Evolutionary conservation across 2,113 vertebrate species (phyloP), one percentile per base, ranked within the genome.

Genomic region (Mormyrus lacerda): DNA sequence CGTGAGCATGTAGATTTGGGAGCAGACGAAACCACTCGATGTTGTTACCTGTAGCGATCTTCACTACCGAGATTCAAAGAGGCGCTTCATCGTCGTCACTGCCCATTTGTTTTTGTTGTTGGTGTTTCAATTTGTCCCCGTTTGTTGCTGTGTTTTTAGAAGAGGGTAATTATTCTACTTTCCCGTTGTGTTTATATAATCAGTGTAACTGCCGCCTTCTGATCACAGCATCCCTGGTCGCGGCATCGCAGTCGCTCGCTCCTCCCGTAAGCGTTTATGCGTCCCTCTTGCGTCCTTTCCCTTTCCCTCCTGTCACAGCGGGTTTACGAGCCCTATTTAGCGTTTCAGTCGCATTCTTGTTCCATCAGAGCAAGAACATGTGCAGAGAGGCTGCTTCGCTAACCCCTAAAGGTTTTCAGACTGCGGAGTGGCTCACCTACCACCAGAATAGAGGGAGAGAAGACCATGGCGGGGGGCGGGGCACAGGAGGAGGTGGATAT

Each of bases 341-440:
- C 45, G 61, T 27, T 47, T 73, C 27, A 31, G n/a, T n/a, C 45
- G 31, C 27, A 65, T 51, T 79, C 61, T 31, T 44, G 83, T 90
- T 76, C 31, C 89, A 47, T 17, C 48, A 47, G 61, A 87, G 58
- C 31, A 87, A 39, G 8, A 45, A 17, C 89, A 39, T 88, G 35
- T 76, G 89, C 47, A 53, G 84, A 27, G 89, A 87, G n/a, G 84
- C 88, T 87, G 58, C 48, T 89, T 88, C 92, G 73, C 93, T 92
- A 92, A 92, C 93, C 93, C 93, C 92, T 93, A 87, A 91, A 79
- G 87, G 90, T 86, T 95, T 84, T 91, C 94, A 94, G n/a, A 94
- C 90, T 91, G 73, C 90, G 89, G 91, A 88, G 48, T 82, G 21
- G 83, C 92, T 94, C 92, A 94, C 93, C 90, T 93, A 92, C 85